These are phyloP conservation scores for Oplegnathus fasciatus DNA, from an alignment of 2,113 vertebrate species.

Conservation along the genomic window DNA sequence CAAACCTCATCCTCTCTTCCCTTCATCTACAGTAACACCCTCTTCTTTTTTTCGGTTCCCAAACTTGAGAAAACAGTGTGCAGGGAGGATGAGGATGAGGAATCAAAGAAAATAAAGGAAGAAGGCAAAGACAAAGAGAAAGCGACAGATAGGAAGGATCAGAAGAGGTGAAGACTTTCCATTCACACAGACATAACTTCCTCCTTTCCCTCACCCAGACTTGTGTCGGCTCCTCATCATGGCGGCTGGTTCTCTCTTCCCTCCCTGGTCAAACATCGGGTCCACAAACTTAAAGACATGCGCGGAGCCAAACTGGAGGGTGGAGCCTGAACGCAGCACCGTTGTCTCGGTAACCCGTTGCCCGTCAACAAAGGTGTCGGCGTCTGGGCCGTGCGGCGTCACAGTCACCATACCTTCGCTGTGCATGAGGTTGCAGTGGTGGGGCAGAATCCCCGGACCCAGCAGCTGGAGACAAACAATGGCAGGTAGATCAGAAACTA, in stretches of 20 bases:
- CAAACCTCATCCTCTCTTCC: slow-evolving; percentile 64
- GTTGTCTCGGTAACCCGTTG: slow-evolving; percentile 93
- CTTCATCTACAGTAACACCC: slow-evolving; percentile 37
- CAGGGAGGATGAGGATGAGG: background rate
- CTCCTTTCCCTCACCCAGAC: slow-evolving; percentile 87
- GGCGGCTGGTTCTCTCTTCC: slow-evolving; percentile 89
- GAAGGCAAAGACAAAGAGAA: background rate
- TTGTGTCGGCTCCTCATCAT: slow-evolving; percentile 90
- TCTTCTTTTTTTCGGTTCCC: background rate
- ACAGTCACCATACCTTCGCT: slow-evolving; percentile 97
- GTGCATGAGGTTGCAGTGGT: slow-evolving; percentile 97
- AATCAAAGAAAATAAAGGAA: background rate
- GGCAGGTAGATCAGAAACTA: background rate
- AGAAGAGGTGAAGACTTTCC: background rate
- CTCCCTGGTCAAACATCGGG: slow-evolving; percentile 93
- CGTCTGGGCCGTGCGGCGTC: slow-evolving; percentile 91
- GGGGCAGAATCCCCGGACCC: slow-evolving; percentile 94
- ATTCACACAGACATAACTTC: background rate
- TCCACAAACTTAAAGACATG: slow-evolving; percentile 99
- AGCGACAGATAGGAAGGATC: background rate
- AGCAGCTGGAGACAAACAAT: slow-evolving; percentile 85
- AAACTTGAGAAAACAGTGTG: background rate
- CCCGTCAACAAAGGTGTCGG: slow-evolving; percentile 95
- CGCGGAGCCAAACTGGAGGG: slow-evolving; percentile 92
- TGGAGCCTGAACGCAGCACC: slow-evolving; percentile 94